Evolutionary conservation across 2,113 vertebrate species (phyloP).

Genomic region (Indicator indicator): DNA sequence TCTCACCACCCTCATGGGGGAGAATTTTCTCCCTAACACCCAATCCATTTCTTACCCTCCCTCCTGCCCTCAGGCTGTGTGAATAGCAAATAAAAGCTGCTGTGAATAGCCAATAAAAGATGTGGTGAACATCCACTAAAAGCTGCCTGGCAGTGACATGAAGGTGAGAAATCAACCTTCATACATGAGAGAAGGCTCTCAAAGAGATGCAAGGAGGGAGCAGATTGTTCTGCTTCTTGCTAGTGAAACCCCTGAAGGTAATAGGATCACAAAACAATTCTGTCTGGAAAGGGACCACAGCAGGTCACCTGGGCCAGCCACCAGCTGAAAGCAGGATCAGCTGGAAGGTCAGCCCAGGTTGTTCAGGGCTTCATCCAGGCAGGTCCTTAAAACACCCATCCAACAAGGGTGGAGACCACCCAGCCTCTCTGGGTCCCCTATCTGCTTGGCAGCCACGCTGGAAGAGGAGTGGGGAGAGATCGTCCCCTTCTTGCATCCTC

Average conservation of each 20-base stretch:
- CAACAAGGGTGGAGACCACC: neutral
- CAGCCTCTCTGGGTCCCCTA: too few relatives aligned
- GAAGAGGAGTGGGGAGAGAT: too few relatives aligned
- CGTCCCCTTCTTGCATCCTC: too few relatives aligned
- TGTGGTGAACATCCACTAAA: neutral
- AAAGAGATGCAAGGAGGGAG: rapidly evolving
- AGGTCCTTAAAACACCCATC: rapidly evolving
- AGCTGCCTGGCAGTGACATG: neutral
- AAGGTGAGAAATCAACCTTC: neutral
- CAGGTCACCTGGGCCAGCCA: too few relatives aligned
- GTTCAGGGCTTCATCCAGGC: neutral
- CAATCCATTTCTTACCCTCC: neutral
- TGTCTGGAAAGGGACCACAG: neutral
- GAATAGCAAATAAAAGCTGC: neutral
- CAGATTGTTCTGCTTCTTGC: neutral
- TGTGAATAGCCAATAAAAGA: neutral
- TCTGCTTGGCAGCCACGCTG: rapidly evolving
- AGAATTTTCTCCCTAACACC: too few relatives aligned
- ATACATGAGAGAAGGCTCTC: neutral
- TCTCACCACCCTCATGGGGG: neutral
- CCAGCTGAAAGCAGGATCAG: neutral
- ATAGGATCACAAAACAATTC: neutral
- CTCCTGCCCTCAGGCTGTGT: neutral
- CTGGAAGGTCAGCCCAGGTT: neutral
- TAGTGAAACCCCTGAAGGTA: neutral